Percentiles rank a stretch among this genome's conserved stretches.
These are phyloP conservation scores for Siniperca undulata DNA, from an alignment of 2,797 vertebrate species.

Conservation along the genomic window DNA sequence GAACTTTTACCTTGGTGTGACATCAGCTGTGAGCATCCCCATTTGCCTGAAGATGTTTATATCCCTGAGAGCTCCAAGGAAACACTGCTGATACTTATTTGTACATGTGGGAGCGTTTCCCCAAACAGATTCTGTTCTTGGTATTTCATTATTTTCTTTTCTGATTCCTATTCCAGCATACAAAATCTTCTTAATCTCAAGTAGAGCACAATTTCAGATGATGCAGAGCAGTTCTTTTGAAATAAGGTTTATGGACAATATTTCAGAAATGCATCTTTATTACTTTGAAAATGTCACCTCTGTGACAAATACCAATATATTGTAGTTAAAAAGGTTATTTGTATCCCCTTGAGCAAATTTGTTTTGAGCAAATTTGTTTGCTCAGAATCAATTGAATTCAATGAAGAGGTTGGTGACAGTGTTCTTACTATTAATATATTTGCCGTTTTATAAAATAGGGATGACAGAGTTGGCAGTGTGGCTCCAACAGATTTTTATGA, in stretches of 20 bases:
- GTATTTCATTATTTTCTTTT: constrained; percentile 28
- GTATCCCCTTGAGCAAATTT: background rate
- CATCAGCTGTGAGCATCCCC: constrained; percentile 34
- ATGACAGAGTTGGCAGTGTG: background rate
- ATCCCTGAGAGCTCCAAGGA: constrained; percentile 28
- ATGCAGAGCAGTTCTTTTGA: background rate
- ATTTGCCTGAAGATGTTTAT: constrained; percentile 50
- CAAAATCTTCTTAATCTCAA: constrained; percentile 7
- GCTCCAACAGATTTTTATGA: background rate
- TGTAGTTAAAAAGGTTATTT: constrained; percentile 17
- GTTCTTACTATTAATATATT: background rate
- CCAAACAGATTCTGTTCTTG: constrained; percentile 23
- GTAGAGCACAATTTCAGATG: background rate
- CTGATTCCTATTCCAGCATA: constrained; percentile 17
- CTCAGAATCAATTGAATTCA: constrained; percentile 13
- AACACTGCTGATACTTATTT: constrained; percentile 38
- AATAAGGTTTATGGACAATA: background rate
- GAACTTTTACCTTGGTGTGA: constrained; percentile 67
- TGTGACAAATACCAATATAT: background rate
- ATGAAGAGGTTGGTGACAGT: background rate
- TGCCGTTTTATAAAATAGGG: background rate
- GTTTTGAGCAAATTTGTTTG: constrained; percentile 11
- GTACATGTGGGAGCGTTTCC: constrained; percentile 41
- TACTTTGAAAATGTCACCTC: constrained; percentile 28
- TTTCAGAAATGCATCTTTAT: constrained; percentile 2